Evolutionary conservation across 2,888 invertebrate species (phyloP), one percentile per base, ranked within the genome.

Genomic region (Nomada flava): DNA sequence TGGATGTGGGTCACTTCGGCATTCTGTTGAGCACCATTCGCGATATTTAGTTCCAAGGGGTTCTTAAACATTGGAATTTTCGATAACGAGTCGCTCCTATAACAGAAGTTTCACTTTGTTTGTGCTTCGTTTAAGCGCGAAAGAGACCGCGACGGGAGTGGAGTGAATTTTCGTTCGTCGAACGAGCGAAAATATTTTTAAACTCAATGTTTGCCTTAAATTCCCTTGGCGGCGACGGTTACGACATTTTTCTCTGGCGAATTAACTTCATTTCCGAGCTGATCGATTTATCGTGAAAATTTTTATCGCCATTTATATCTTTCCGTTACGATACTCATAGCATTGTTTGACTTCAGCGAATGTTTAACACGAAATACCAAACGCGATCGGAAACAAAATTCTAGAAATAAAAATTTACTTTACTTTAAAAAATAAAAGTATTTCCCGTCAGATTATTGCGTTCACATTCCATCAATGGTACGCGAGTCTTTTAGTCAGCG

Each of bases 401-500:
- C 0, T 26, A 26, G 26, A 26, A 26, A 2, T 2, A 26, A 26
- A 26, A 26, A 26, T 26, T 26, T 2, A 26, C 26, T 26, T 26
- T 26, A 26, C 26, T 26, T 26, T 26, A 23, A 23, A 29, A 11
- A 50, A 71, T 52, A 60, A 71, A 71, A 15, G 15, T 20, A 47
- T 18, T 15, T 4, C 50, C 36, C 20, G 60, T 60, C 50, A 36
- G 60, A 71, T 70, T 70, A 70, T 60, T 29, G 59, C 15, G 0
- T 10, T 9, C 15, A 11, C 29, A 13, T n/a, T 52, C 13, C 42
- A 57, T 20, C n/a, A 47, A 70, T 47, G 59, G 29, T 29, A n/a
- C 20, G 23, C 68, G 42, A 23, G 55, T 15, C 42, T 55, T 42
- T 42, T 68, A 42, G 69, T 26, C 69, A 13, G 36, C 29, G 57